phyloP scores from a whole-genome alignment of 2,888 invertebrate species.

The Aphidius colemani region DNA sequence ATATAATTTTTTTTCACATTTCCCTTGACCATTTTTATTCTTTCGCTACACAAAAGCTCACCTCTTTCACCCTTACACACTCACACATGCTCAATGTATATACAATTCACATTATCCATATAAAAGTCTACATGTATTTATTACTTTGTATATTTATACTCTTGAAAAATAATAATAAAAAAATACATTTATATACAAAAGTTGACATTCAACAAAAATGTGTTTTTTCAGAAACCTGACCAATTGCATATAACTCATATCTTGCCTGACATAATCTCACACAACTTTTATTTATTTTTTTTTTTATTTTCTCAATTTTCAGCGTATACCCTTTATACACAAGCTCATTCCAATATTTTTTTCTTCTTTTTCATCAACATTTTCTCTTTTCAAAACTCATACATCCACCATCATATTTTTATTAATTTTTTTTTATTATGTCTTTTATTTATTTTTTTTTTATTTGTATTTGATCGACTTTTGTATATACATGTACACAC shows the following conservation, averaged over 20 bases:
- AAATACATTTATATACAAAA: background rate
- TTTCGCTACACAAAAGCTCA: slow-evolving; percentile 21
- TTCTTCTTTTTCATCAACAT: slow-evolving; percentile 11
- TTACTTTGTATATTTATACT: slow-evolving; percentile 11
- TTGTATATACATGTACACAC: slow-evolving; percentile 23
- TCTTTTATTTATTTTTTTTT: slow-evolving; percentile 12
- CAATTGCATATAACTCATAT: slow-evolving; percentile 55
- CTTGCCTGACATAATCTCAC: slow-evolving; percentile 35
- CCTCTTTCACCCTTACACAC: slow-evolving; percentile 15
- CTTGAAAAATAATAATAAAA: background rate
- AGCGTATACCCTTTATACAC: slow-evolving; percentile 30
- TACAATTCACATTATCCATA: background rate
- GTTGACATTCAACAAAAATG: slow-evolving; percentile 43
- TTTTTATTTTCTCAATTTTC: slow-evolving; percentile 34
- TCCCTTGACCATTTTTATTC: slow-evolving; percentile 17
- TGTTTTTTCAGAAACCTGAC: slow-evolving; percentile 46
- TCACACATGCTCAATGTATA: slow-evolving; percentile 5
- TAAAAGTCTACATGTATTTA: slow-evolving; percentile 9
- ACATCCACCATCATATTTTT: too few species aligned
- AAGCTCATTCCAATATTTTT: background rate
- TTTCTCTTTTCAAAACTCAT: background rate
- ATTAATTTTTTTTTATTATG: slow-evolving; percentile 12
- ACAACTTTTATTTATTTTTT: slow-evolving; percentile 32
- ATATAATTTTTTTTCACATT: slow-evolving; percentile 25
- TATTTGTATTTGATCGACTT: background rate